These are phyloP conservation scores for Odontamblyopus rebecca DNA, from an alignment of 2,797 vertebrate species.

Conservation along the genomic window DNA sequence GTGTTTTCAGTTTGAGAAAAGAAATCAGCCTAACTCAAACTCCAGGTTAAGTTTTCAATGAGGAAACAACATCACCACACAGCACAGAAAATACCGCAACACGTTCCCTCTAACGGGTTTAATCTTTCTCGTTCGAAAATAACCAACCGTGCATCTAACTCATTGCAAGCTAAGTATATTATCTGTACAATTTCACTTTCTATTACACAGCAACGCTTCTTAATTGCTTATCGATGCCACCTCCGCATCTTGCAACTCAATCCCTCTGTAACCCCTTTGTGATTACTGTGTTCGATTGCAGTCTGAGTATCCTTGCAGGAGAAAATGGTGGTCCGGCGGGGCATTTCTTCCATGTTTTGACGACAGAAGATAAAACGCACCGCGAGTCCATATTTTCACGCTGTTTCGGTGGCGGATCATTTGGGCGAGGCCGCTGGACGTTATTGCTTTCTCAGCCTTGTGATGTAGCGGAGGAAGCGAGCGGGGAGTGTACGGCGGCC, in stretches of 20 bases:
- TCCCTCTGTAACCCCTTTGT: background rate
- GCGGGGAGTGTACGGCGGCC: constrained; percentile 36
- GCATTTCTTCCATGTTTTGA: constrained; percentile 13
- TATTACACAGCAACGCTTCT: background rate
- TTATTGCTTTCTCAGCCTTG: constrained; percentile 47
- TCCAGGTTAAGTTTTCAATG: too few relatives aligned
- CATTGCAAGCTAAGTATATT: too few relatives aligned
- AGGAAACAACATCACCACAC: too few relatives aligned
- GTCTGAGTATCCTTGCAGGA: background rate
- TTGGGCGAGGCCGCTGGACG: constrained; percentile 28
- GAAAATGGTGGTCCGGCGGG: background rate
- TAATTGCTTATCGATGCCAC: background rate
- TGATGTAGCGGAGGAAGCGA: constrained; percentile 42
- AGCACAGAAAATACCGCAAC: too few relatives aligned
- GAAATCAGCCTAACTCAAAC: too few relatives aligned
- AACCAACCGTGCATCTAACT: too few relatives aligned
- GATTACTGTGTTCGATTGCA: background rate
- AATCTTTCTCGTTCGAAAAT: too few relatives aligned
- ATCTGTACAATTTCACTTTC: too few relatives aligned
- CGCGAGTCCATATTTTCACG: constrained; percentile 8
- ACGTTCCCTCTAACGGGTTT: too few relatives aligned
- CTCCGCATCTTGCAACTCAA: background rate
- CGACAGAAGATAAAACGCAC: constrained; percentile 6
- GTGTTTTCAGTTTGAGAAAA: too few relatives aligned
- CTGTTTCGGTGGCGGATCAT: constrained; percentile 22